Base-by-base conservation (phyloP, 2,888 invertebrate species). In the Oscheius onirici region DNA sequence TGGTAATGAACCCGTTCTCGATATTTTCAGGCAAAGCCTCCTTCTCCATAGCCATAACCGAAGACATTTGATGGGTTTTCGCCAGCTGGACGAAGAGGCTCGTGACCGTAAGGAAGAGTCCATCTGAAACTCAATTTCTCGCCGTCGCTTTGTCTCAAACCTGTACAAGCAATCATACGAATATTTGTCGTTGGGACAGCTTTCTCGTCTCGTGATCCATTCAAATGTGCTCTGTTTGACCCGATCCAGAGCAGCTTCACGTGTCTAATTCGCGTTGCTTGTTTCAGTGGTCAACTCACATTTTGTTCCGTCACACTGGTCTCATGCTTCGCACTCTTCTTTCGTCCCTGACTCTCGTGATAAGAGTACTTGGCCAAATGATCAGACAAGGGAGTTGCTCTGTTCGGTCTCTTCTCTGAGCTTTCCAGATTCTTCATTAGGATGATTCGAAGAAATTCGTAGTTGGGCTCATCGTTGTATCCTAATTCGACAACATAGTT, bases 391-490 rank as follows among this genome's bases (percentile, higher is more conserved):
- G 54, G 54, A 26, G 58, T 40, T 11, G 15, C 40, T 34, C 43
- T 34, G 40, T 17, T 43, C 43, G 15, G 43, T 54, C 26, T 20
- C 22, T 24, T 54, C 40, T 55, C 11, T 11, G 54, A 24, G 2
- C 22, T 41, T 17, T 77, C 74, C 34, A 55, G 24, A 43, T 69
- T 65, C 26, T 54, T 28, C 22, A 67, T 44, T 44, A 80, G 52
- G 40, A 77, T 51, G 8, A 52, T 67, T 6, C 83, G 71, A 17
- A 82, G 60, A n/a, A 51, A 46, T 11, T 81, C 77, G 70, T 82
- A 82, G 49, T 82, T 76, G 2, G 82, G 82, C 76, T 83, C 61
- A 22, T 76, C 80, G 17, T 78, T 67, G 66, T 78, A 80, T 13
- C 52, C 54, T 34, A 82, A 34, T 22, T 69, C 68, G 34, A 61